A percentile compares a stretch with the other conserved stretches of the same genome.
These are phyloP conservation scores for Andrena flavipes DNA, from an alignment of 2,888 invertebrate genomes.

Conservation along the genomic window DNA sequence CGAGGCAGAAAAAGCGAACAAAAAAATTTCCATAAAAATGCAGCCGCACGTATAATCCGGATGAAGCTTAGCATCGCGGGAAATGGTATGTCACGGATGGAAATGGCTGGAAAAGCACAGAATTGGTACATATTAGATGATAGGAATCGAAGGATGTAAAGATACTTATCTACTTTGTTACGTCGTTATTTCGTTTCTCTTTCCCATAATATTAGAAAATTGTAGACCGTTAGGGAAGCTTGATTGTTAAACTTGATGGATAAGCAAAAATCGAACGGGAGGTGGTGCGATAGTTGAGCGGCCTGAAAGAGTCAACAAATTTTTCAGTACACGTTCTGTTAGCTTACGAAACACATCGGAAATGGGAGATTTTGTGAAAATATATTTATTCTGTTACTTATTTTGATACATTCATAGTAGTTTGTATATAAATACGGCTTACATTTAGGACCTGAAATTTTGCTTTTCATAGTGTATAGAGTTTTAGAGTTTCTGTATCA, in stretches of 20 bases:
- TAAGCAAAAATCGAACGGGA: no score
- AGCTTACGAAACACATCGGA: background rate
- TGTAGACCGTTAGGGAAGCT: no score
- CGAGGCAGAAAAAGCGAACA: conserved; percentile 71
- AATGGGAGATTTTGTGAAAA: conserved; percentile 39
- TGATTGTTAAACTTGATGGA: no score
- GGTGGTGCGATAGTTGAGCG: no score
- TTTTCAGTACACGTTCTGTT: background rate
- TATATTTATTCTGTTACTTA: conserved; percentile 52
- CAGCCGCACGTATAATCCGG: conserved; percentile 81
- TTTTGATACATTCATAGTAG: conserved; percentile 43
- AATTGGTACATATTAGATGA: conserved; percentile 52
- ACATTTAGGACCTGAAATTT: conserved; percentile 59
- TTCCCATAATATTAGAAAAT: no score
- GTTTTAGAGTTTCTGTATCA: conserved; percentile 30
- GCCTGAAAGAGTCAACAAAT: background rate
- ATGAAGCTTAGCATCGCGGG: conserved; percentile 81
- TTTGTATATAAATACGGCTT: conserved; percentile 50
- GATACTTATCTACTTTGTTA: background rate
- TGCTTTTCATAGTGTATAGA: conserved; percentile 21
- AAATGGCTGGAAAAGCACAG: conserved; percentile 67
- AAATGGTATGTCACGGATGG: conserved; percentile 68
- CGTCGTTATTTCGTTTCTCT: no score
- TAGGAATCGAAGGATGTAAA: conserved; percentile 41
- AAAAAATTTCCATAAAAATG: conserved; percentile 80